Evolutionary conservation across 2,113 vertebrate genomes (phyloP).

Genomic region (Acinonyx jubatus): DNA sequence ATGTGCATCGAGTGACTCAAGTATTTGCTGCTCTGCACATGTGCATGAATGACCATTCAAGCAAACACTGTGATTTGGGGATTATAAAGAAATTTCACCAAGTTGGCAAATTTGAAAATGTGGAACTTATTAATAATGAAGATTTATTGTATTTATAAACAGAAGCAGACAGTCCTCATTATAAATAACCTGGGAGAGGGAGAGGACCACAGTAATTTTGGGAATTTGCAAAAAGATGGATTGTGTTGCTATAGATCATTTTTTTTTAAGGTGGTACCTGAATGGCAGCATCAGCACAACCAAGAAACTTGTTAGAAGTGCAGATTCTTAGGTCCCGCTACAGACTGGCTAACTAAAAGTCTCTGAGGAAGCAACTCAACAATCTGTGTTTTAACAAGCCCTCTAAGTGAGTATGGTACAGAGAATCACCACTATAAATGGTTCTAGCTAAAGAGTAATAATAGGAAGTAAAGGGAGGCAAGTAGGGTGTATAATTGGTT

Average conservation of each 20-base stretch:
- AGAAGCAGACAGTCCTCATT: background rate
- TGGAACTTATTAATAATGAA: background rate
- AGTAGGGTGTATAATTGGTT: background rate
- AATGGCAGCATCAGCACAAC: background rate
- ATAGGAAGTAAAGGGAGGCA: background rate
- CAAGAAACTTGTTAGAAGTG: background rate
- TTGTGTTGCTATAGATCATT: background rate
- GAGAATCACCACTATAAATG: background rate
- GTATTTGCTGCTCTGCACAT: background rate
- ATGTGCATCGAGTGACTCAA: background rate
- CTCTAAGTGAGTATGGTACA: background rate
- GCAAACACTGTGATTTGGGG: background rate
- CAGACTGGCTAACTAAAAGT: background rate
- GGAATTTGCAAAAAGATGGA: background rate
- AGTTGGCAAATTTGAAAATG: background rate
- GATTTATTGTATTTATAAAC: background rate
- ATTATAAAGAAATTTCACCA: background rate
- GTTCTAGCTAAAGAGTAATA: background rate
- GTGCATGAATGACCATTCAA: background rate
- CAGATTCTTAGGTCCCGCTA: background rate
- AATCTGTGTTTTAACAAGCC: background rate
- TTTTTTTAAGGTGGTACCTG: background rate
- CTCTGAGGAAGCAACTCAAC: background rate
- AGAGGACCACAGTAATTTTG: background rate
- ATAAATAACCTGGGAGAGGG: background rate